These are phyloP conservation scores for Leptopilina drosophilae DNA, from an alignment of 2,888 invertebrate genomes.

Conservation along the genomic window DNA sequence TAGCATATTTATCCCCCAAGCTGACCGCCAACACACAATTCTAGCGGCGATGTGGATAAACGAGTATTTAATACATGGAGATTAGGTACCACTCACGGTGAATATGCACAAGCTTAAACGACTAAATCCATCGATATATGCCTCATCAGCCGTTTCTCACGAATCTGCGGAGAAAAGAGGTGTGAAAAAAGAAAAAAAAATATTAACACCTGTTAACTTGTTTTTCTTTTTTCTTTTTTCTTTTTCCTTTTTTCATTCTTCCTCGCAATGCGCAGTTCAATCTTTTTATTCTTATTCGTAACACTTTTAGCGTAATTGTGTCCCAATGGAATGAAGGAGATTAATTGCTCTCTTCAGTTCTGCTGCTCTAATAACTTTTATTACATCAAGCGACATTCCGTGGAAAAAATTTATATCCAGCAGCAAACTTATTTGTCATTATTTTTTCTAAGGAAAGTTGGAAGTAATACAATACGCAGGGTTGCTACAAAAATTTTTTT, in stretches of 20 bases:
- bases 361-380: neutral
- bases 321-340: constrained; percentile 27
- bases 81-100: neutral
- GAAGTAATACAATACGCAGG: too few relatives aligned
- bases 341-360: constrained; percentile 1
- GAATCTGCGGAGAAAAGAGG: too few relatives aligned
- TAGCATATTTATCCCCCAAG: constrained; percentile 23
- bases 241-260: neutral
- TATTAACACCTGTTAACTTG: too few relatives aligned
- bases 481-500: too few relatives aligned
- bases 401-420: constrained; percentile 3
- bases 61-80: constrained; percentile 24
- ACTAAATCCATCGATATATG: neutral
- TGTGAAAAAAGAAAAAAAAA: too few relatives aligned
- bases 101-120: neutral
- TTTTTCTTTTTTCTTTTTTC: neutral
- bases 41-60: neutral
- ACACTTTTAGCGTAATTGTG: constrained; percentile 28
- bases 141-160: too few relatives aligned
- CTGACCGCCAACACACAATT: constrained; percentile 25
- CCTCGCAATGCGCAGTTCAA: neutral
- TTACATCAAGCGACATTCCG: constrained; percentile 5
- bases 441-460: neutral
- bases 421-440: constrained; percentile 2
- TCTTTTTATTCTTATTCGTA: constrained; percentile 26